These are phyloP conservation scores for Clarias batrachus DNA, from an alignment of 2,113 vertebrate species.

Conservation along the genomic window DNA sequence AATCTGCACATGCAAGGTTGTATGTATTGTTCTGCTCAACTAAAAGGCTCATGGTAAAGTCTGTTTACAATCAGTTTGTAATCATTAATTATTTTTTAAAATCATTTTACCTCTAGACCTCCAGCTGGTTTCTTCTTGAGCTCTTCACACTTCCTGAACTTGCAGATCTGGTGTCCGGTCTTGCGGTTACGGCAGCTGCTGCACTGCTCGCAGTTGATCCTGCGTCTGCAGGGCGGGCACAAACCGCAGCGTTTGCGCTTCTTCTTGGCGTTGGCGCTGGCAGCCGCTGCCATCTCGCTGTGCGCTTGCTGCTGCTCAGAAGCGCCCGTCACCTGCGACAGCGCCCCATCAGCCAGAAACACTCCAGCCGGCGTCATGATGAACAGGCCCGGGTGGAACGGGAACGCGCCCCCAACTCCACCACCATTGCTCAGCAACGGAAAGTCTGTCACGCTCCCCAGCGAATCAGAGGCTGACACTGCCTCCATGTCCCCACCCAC, in stretches of 20 bases:
- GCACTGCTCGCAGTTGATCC: slow-evolving; percentile 99
- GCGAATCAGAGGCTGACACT: slow-evolving; percentile 84
- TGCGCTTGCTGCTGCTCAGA: slow-evolving; percentile 87
- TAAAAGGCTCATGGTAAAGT: no score
- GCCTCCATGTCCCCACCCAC: slow-evolving; percentile 83
- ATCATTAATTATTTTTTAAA: not conserved
- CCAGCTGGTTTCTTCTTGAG: slow-evolving; percentile 96
- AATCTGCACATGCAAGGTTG: not conserved
- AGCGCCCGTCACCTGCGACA: slow-evolving; percentile 75
- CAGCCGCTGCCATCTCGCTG: slow-evolving; percentile 88
- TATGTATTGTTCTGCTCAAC: not conserved
- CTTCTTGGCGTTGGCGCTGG: slow-evolving; percentile 89
- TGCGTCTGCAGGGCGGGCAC: slow-evolving; percentile 93
- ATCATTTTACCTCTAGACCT: slow-evolving; percentile 69
- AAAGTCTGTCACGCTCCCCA: slow-evolving; percentile 90
- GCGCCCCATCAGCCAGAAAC: slow-evolving; percentile 88
- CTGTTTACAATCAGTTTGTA: not conserved
- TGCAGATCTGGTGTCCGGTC: slow-evolving; percentile 99
- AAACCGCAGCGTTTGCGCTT: slow-evolving; percentile 98
- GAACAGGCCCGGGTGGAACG: slow-evolving; percentile 95
- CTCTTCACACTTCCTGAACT: slow-evolving; percentile 99
- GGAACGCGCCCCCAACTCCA: slow-evolving; percentile 78
- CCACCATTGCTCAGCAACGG: slow-evolving; percentile 77
- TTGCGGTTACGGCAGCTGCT: slow-evolving; percentile 99
- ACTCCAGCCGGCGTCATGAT: slow-evolving; percentile 89